These are phyloP conservation scores for Sabellastarte sp. DNA, from an alignment of 2,888 invertebrate species.

Conservation along the genomic window DNA sequence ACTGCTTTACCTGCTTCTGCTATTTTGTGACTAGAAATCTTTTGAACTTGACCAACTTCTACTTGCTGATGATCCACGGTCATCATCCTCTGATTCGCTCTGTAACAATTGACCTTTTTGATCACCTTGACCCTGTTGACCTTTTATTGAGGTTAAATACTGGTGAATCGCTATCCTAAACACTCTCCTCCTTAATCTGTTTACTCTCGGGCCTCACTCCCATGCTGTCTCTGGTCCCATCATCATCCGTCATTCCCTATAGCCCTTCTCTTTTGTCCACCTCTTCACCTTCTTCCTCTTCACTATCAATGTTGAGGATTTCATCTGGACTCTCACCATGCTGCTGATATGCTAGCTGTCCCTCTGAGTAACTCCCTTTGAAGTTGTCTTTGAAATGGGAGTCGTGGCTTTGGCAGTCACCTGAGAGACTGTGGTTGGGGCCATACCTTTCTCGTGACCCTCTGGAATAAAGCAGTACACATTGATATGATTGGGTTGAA, in stretches of 20 bases:
- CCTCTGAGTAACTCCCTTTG: conserved; percentile 76
- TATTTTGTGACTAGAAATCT: too few relatives aligned
- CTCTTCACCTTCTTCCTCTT: conserved; percentile 86
- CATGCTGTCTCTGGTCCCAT: background rate
- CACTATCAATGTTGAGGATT: conserved; percentile 69
- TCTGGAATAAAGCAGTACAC: too few relatives aligned
- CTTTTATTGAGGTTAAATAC: too few relatives aligned
- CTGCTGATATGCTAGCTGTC: conserved; percentile 69
- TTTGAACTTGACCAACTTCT: background rate
- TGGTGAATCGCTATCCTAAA: too few relatives aligned
- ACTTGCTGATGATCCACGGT: background rate
- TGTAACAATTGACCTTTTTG: background rate
- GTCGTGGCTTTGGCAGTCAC: background rate
- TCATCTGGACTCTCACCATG: conserved; percentile 54
- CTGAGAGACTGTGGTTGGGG: background rate
- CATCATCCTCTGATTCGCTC: background rate
- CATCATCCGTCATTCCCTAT: background rate
- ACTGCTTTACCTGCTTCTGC: too few relatives aligned
- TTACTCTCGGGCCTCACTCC: background rate
- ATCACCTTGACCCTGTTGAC: too few relatives aligned
- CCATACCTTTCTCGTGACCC: too few relatives aligned
- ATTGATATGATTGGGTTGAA: too few relatives aligned
- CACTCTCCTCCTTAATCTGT: background rate
- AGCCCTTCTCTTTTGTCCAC: conserved; percentile 86
- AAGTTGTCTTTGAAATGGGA: conserved; percentile 60